Conservation (phyloP, 2,888 invertebrate species). For the Gymnosoma rotundatum region DNA sequence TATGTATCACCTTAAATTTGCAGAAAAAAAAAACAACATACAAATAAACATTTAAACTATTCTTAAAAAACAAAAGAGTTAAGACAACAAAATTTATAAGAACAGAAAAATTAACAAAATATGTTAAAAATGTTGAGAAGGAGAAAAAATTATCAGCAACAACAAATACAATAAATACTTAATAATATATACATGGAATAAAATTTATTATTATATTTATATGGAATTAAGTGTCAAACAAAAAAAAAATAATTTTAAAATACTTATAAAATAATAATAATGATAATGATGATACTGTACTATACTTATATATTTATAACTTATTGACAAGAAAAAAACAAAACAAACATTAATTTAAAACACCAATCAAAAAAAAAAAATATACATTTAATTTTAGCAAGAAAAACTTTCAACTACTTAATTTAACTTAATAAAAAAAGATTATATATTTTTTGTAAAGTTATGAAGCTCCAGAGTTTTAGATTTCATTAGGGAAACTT, state of each 20-base stretch:
- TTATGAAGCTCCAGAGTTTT: neutral
- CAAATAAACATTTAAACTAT: constrained; percentile 59
- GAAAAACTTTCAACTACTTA: constrained; percentile 47
- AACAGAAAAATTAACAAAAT: constrained; percentile 42
- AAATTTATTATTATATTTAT: constrained; percentile 60
- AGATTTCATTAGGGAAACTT: neutral
- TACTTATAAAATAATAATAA: constrained; percentile 44
- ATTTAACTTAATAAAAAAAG: constrained; percentile 28
- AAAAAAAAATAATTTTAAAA: constrained; percentile 36
- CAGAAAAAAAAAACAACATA: constrained; percentile 60
- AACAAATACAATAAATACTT: constrained; percentile 69
- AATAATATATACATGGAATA: constrained; percentile 66
- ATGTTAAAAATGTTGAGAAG: constrained; percentile 24
- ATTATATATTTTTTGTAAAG: neutral
- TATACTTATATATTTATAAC: constrained; percentile 63
- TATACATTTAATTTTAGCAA: constrained; percentile 32
- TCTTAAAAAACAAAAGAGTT: constrained; percentile 58
- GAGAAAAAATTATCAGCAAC: constrained; percentile 43
- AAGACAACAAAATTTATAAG: constrained; percentile 56
- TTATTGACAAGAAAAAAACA: constrained; percentile 49
- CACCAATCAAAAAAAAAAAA: constrained; percentile 46
- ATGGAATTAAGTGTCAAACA: constrained; percentile 70
- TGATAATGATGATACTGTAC: constrained; percentile 59
- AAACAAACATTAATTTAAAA: constrained; percentile 36
- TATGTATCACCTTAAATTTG: constrained; percentile 96